A percentile compares a stretch with the other conserved stretches of the same genome.
Evolutionary conservation across 2,113 vertebrate genomes (phyloP).

Genomic region (Anarhynchus alexandrinus): DNA sequence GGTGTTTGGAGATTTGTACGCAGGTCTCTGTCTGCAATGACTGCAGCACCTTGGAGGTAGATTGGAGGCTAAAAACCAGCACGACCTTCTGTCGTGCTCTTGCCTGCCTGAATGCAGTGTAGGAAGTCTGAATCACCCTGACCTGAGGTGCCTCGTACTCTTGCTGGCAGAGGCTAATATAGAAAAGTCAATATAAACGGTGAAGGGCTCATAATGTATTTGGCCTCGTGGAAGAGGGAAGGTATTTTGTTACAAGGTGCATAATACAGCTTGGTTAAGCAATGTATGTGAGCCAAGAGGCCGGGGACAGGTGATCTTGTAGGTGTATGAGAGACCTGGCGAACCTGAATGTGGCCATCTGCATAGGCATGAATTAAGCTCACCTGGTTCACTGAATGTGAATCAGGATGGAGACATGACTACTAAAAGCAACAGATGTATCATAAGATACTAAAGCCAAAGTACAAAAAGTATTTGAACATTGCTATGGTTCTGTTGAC

Average conservation of each 20-base stretch:
- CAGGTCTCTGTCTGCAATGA: neutral
- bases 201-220: neutral
- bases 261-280: neutral
- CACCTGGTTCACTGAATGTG: slow-evolving; percentile 28
- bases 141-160: neutral
- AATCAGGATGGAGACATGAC: slow-evolving; percentile 14
- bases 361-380: neutral
- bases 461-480: slow-evolving; percentile 23
- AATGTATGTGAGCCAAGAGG: neutral
- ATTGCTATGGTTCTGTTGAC: slow-evolving; percentile 20
- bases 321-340: neutral
- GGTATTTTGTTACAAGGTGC: neutral
- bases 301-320: neutral
- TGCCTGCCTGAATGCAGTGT: neutral
- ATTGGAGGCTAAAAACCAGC: neutral
- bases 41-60: neutral
- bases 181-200: neutral
- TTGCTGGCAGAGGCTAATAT: neutral
- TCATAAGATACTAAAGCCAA: slow-evolving; percentile 6
- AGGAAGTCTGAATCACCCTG: neutral
- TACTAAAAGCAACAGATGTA: slow-evolving; percentile 27
- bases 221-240: neutral
- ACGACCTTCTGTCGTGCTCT: neutral
- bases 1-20: neutral
- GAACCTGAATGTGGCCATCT: neutral